A percentile compares a stretch with the other conserved stretches of the same genome.
Conservation (phyloP, 1,140 invertebrate species). For the Euglossa dilemma region DNA sequence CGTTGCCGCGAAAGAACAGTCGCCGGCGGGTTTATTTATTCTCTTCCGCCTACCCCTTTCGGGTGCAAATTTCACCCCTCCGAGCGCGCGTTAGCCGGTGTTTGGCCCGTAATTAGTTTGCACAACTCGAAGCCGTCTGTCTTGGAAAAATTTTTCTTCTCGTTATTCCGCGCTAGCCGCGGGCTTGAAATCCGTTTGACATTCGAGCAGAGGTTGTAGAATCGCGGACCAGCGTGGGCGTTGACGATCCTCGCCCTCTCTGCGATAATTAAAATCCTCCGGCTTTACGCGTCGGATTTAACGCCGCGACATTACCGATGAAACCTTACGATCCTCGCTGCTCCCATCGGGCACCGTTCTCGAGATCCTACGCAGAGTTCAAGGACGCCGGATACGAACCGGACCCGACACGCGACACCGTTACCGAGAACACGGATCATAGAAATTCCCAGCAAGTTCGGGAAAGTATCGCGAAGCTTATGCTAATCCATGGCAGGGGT, state of each 20-base stretch:
- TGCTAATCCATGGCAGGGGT: no score
- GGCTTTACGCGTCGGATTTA: slow-evolving; percentile 3
- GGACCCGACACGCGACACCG: no score
- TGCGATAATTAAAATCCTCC: slow-evolving; percentile 14
- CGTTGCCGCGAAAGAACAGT: not conserved
- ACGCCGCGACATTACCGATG: not conserved
- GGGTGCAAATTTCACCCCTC: no score
- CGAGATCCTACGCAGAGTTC: not conserved
- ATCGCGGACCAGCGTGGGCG: not conserved
- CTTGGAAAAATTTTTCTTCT: not conserved
- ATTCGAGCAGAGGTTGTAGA: not conserved
- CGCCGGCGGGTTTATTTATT: not conserved
- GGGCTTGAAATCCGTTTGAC: not conserved
- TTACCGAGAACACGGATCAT: not conserved
- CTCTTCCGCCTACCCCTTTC: not conserved
- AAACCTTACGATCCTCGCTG: not conserved
- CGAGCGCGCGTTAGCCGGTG: no score
- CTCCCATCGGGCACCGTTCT: not conserved
- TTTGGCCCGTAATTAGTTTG: no score
- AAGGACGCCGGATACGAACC: no score
- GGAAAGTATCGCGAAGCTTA: not conserved
- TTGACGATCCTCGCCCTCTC: not conserved
- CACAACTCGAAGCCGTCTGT: no score
- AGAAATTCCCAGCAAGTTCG: not conserved
- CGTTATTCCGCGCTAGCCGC: not conserved